These are phyloP conservation scores for Cromileptes altivelis DNA, from an alignment of 2,113 vertebrate genomes.

Conservation along the genomic window DNA sequence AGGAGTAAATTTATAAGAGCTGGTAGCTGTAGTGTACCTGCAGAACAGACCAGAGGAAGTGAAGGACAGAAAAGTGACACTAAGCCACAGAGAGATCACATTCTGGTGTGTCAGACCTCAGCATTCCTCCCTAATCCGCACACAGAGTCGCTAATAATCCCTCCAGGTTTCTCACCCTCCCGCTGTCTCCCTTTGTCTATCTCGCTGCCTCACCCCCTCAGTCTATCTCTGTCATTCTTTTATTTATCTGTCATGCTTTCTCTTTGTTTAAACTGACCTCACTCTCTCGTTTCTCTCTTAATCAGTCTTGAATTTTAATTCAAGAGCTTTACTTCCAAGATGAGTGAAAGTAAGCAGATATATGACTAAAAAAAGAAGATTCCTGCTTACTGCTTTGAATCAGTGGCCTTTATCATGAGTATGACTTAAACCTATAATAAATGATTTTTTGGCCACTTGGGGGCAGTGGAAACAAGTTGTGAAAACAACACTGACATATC, in stretches of 20 bases:
- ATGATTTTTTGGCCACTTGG: neutral
- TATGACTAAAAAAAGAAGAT: neutral
- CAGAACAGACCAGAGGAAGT: constrained; percentile 39
- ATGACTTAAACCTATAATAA: neutral
- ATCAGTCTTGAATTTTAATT: neutral
- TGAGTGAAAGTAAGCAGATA: neutral
- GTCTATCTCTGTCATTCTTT: constrained; percentile 39
- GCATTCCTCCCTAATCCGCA: constrained; percentile 69
- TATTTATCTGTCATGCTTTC: constrained; percentile 27
- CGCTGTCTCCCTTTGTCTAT: constrained; percentile 56
- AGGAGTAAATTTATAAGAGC: constrained; percentile 30
- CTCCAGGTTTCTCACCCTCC: constrained; percentile 55
- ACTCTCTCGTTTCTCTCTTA: constrained; percentile 10
- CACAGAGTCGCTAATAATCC: constrained; percentile 74
- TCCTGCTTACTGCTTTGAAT: neutral
- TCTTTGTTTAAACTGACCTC: constrained; percentile 40
- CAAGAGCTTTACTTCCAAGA: neutral
- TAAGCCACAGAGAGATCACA: constrained; percentile 67
- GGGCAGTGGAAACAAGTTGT: neutral
- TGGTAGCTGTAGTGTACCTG: constrained; percentile 44
- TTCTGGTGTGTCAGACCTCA: constrained; percentile 71
- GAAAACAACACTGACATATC: neutral
- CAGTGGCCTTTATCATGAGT: neutral
- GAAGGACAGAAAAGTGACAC: constrained; percentile 61
- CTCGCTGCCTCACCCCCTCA: constrained; percentile 39